Evolutionary conservation across 2,113 vertebrate genomes (phyloP), one percentile per base, ranked within the genome.

Genomic region (Tylochromis polylepis): DNA sequence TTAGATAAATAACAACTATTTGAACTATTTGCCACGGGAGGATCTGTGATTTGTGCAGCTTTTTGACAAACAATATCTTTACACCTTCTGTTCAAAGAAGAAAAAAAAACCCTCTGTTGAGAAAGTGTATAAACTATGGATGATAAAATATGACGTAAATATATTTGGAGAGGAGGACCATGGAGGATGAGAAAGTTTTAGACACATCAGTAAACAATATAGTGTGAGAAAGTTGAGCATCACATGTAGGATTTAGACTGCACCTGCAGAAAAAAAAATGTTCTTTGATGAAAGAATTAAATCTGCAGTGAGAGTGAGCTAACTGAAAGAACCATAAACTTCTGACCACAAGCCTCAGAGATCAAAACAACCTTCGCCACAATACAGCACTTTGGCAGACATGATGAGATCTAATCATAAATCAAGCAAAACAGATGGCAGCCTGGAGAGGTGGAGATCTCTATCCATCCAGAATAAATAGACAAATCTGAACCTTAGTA

Each of bases 391-490:
- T 38, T 81, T 14, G 72, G 60, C 67, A 51, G 78, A 86, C 84
- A 38, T 55, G 51, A 89, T 77, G 75, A 57, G 51, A 86, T 84
- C 72, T 60, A 24, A 84, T 70, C 89, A 80, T 89, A 75, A 91
- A 91, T 89, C 88, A 88, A 65, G 31, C 57, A 18, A 80, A 88
- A 75, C 90, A 72, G 75, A 85, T 27, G 56, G 43, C 43, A 79
- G 15, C 51, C 51, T 43, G 34, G 62, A 5, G 60, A 56, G 87
- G 60, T 38, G 81, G 79, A 79, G 88, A 41, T 22, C 86, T 75
- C 51, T 62, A 16, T 83, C 77, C 16, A 6, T 38, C 70, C 87
- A 87, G 70, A 83, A 36, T 53, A 92, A 93, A 94, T 81, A 91
- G 51, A 91, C 86, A 91, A 55, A 89, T n/a, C 51, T 70, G 67